Evolutionary conservation across 2,797 vertebrate genomes (phyloP), one percentile per base, ranked within the genome.

Genomic region (Poecilia gillii): DNA sequence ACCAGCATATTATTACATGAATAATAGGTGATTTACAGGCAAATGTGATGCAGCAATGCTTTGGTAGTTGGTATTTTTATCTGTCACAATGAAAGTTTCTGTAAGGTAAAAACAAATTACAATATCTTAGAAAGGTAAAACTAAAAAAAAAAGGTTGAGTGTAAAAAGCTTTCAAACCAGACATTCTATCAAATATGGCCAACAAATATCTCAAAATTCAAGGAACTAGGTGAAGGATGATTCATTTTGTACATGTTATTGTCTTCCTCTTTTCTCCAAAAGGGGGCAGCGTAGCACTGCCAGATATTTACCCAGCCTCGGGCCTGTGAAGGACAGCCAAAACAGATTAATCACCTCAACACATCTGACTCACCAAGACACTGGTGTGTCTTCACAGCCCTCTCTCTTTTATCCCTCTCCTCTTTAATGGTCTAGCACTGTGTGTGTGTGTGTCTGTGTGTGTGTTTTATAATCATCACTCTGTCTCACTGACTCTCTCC

Each of bases 321-420:
- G 84, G 87, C 84, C 83, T 76, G 72, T 86, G 91, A 93, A 91
- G 88, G 88, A 91, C 91, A 86, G 90, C 84, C 87, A 86, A 82
- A 87, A 84, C 93, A 90, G 81, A 93, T 89, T 85, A 91, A 93
- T 92, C 89, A 92, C 90, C 82, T 91, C 83, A 88, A 92, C 91
- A 92, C 91, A 92, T 92, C 91, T 92, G 91, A 94, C 85, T 95
- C 93, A 91, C 90, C 80, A 85, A 92, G 89, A 92, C 74, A 39
- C 88, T 85, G 89, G 86, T 92, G 85, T 90, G 88, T 86, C 87
- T 93, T 90, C 87, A 72, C 83, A 68, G 73, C 77, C 84, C 82
- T 87, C 82, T 81, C 81, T 88, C 82, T 81, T 39, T 81, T 80
- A 78, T 84, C 72, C 77, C 45, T 83, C 72, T 85, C 64, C 55